Evolutionary conservation across 2,888 invertebrate species (phyloP), one percentile per base, ranked within the genome.

Genomic region (Zygaena filipendulae): DNA sequence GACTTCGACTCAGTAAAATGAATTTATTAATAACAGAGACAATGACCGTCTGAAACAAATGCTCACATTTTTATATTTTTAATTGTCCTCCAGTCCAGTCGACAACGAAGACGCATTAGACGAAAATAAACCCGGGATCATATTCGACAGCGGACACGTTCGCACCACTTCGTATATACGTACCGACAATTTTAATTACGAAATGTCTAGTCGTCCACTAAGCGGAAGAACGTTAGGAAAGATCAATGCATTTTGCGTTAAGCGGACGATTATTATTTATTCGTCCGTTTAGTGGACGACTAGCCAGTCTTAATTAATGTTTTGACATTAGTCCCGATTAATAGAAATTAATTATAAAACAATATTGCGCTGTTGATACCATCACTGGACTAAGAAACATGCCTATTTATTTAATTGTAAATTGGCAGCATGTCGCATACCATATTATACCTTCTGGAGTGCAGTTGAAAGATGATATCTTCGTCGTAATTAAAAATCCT

Each of bases 21-120:
- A 79, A 79, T 77, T 79, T 79, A 79, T 79, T 79, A 79, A 79
- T 79, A 79, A 74, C 77, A 55, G 63, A 79, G 79, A 79, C 79
- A 79, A 79, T 79, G 79, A 77, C 75, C 69, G 79, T 72, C 77
- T 79, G 74, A 74, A 77, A 75, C 74, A 66, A 75, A 70, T 67
- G 71, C 59, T 61, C 62, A 70, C 64, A 6, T 77, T 75, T 77
- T 77, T 77, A 70, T 79, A 74, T 79, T 79, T 79, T 79, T 77
- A 79, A 79, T 79, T 79, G 79, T 75, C 63, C 67, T 68, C 71
- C 62, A 70, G 16, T 6, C n/a, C n/a, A n/a, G 59, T 51, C 70
- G 75, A 71, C 74, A 70, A 60, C 61, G 69, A 67, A 71, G 62
- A 64, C 68, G 61, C 79, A 77, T 79, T 79, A 75, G 75, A 72